phyloP scores from a whole-genome alignment of 1,140 invertebrate species.

The Drosophila ohnishii region DNA sequence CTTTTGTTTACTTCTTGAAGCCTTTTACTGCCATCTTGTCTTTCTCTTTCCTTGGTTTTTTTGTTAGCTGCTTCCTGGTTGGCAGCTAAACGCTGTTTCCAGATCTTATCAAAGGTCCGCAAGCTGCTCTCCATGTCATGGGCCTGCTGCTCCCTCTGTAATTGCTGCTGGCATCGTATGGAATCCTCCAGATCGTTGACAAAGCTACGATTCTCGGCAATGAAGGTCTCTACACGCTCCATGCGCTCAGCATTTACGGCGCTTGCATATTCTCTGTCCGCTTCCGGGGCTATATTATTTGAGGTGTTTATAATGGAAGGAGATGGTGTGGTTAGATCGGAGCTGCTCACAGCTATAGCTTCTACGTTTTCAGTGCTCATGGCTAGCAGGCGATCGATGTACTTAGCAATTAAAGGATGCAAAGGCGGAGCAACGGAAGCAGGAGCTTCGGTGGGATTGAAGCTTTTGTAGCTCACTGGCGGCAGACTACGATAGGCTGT shows the following conservation, averaged over 20 bases:
- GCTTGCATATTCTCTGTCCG: not conserved
- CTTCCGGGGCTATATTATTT: constrained; percentile 32
- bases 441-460: not conserved
- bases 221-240: constrained; percentile 63
- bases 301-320: constrained; percentile 66
- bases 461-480: constrained; percentile 48
- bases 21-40: not conserved
- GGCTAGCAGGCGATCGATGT: constrained; percentile 71
- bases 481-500: constrained; percentile 75
- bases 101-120: constrained; percentile 54
- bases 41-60: not conserved
- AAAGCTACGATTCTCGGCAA: constrained; percentile 75
- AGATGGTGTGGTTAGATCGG: constrained; percentile 65
- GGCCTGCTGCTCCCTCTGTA: constrained; percentile 25
- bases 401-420: constrained; percentile 69
- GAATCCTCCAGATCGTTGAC: constrained; percentile 72
- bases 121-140: constrained; percentile 37
- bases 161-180: constrained; percentile 48
- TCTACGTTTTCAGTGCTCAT: constrained; percentile 62
- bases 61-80: not conserved
- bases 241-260: constrained; percentile 37
- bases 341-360: constrained; percentile 54
- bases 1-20: not conserved
- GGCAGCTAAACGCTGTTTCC: constrained; percentile 48
- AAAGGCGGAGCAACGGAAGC: constrained; percentile 2